Evolutionary conservation across 2,888 invertebrate genomes (phyloP), one percentile per base, ranked within the genome.

Genomic region (Disparrhopalites patrizii): DNA sequence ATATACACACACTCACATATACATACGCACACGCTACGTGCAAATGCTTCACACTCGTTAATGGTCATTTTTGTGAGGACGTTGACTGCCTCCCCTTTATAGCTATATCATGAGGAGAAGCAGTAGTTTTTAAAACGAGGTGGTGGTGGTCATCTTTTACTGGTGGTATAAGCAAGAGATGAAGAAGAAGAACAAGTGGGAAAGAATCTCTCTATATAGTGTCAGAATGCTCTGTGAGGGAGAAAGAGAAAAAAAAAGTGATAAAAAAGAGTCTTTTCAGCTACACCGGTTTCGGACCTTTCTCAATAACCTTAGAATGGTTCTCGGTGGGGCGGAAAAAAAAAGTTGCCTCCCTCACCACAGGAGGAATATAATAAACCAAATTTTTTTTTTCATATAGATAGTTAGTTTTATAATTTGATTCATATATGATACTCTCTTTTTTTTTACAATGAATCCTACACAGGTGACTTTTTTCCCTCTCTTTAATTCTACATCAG

Each of bases 201-300:
- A 43, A 43, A 20, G n/a, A 20, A 20, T 43, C 43, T 43, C 20
- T 31, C 52, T 51, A 50, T 62, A 43, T 62, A 36, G 50, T 15
- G 50, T 50, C 7, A 33, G 50, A 62, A 36, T 13, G 13, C 8
- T n/a, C n/a, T n/a, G n/a, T n/a, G 3, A 47, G 47, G 23, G 18
- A 36, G 7, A 7, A 15, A 36, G 36, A 36, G 36, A 36, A 15
- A 36, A 7, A 36, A 10, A n/a, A n/a, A n/a, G n/a, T n/a, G n/a
- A n/a, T n/a, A n/a, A n/a, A n/a, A n/a, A n/a, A n/a, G 7, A 36
- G 7, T 15, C 25, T 52, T 56, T 55, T 57, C 65, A 57, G 31
- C 27, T n/a, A 56, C 51, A 66, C 62, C 51, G 66, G 66, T 66
- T 66, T 62, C 62, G 66, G 66, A 67, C 66, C 66, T 67, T 66